phyloP scores from a whole-genome alignment of 2,888 invertebrate genomes.

The Petrophora chlorosata region DNA sequence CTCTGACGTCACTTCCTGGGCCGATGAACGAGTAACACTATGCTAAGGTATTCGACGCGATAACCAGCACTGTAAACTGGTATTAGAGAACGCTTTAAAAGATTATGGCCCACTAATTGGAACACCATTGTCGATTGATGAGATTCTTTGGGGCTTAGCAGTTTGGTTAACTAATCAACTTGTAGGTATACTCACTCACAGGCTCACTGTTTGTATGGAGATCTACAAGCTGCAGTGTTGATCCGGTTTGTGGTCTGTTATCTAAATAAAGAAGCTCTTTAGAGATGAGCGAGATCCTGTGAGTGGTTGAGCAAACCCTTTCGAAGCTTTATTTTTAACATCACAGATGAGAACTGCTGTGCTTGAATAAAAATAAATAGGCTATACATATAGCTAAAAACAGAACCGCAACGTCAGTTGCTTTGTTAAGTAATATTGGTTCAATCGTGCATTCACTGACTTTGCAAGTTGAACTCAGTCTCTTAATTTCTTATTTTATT shows the following conservation, averaged over 20 bases:
- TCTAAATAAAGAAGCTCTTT: slow-evolving; percentile 23
- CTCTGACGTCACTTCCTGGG: slow-evolving; percentile 73
- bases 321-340: neutral
- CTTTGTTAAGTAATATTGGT: too few relatives aligned
- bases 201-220: slow-evolving; percentile 16
- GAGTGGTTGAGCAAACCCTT: slow-evolving; percentile 3
- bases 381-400: too few relatives aligned
- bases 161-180: slow-evolving; percentile 36
- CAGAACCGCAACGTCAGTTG: too few relatives aligned
- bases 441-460: too few relatives aligned
- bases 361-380: too few relatives aligned
- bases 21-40: slow-evolving; percentile 58
- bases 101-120: slow-evolving; percentile 52
- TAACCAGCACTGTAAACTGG: slow-evolving; percentile 61
- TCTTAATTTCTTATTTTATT: too few relatives aligned
- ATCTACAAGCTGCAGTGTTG: slow-evolving; percentile 26
- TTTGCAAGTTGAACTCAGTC: too few relatives aligned
- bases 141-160: slow-evolving; percentile 37
- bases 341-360: neutral
- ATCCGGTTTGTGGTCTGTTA: slow-evolving; percentile 24
- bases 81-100: slow-evolving; percentile 48
- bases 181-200: too few relatives aligned
- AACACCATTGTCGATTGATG: slow-evolving; percentile 40
- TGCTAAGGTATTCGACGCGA: slow-evolving; percentile 54
- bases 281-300: slow-evolving; percentile 2